These are phyloP conservation scores for Abramis brama DNA, from an alignment of 2,113 vertebrate genomes.

Conservation along the genomic window DNA sequence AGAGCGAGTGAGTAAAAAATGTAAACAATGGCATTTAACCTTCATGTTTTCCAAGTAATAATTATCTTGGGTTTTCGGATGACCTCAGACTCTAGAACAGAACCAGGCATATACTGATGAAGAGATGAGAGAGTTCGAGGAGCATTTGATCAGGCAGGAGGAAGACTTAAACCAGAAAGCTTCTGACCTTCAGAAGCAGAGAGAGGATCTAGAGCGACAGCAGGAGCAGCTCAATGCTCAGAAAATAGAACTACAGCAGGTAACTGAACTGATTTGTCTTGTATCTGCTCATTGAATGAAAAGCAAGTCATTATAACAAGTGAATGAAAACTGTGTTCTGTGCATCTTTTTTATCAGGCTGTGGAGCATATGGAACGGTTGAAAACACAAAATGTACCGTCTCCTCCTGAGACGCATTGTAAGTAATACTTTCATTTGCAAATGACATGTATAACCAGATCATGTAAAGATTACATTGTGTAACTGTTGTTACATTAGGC, in stretches of 20 bases:
- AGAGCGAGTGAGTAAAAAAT: no score
- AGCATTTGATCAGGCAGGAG: constrained; percentile 86
- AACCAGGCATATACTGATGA: constrained; percentile 92
- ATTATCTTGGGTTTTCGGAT: neutral
- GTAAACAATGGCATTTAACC: neutral
- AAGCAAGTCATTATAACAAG: neutral
- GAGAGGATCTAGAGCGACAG: constrained; percentile 87
- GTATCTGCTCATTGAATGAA: neutral
- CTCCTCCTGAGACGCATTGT: constrained; percentile 78
- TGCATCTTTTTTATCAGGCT: constrained; percentile 72
- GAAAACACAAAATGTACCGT: constrained; percentile 82
- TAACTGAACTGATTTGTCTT: constrained; percentile 57
- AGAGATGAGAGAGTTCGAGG: constrained; percentile 92
- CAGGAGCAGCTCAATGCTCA: constrained; percentile 92
- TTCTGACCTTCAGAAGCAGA: constrained; percentile 87
- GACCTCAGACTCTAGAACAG: constrained; percentile 87
- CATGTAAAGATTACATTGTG: neutral
- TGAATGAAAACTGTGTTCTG: neutral
- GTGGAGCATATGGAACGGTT: constrained; percentile 92
- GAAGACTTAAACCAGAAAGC: constrained; percentile 84
- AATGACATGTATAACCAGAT: neutral
- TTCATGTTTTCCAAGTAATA: neutral
- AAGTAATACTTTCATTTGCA: constrained; percentile 21
- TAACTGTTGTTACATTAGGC: neutral
- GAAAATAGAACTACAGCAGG: constrained; percentile 91